phyloP scores from a whole-genome alignment of 2,797 vertebrate genomes.

The Cercopithecus hamlyni region DNA sequence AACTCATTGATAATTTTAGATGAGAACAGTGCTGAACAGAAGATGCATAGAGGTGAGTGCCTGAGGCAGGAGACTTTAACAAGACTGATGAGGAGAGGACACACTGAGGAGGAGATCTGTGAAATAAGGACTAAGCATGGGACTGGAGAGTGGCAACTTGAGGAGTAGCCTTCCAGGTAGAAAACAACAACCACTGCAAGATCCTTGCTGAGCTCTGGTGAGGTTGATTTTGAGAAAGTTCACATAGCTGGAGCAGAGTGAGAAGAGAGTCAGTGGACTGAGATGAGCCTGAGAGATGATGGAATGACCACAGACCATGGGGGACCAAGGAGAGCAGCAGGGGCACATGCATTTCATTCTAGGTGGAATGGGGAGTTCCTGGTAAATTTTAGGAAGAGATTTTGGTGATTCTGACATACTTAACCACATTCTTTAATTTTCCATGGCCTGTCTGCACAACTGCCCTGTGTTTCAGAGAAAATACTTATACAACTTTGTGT shows the following conservation, averaged over 20 bases:
- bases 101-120: background rate
- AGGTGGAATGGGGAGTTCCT: background rate
- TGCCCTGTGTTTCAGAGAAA: background rate
- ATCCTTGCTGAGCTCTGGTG: no score
- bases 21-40: background rate
- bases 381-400: background rate
- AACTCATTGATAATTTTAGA: background rate
- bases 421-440: background rate
- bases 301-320: fast-evolving
- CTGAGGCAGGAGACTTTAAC: background rate
- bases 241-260: fast-evolving
- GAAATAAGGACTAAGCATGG: background rate
- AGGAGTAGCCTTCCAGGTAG: background rate
- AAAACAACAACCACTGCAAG: background rate
- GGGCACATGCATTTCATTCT: background rate
- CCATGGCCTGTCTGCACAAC: background rate
- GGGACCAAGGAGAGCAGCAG: fast-evolving
- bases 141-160: fast-evolving
- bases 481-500: no score
- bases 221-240: background rate
- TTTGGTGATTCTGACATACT: no score
- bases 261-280: fast-evolving
- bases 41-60: fast-evolving
- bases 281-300: background rate
- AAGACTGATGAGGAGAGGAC: background rate